Evolutionary conservation across 2,797 vertebrate species (phyloP), one percentile per base, ranked within the genome.

Genomic region (Mus minutoides): DNA sequence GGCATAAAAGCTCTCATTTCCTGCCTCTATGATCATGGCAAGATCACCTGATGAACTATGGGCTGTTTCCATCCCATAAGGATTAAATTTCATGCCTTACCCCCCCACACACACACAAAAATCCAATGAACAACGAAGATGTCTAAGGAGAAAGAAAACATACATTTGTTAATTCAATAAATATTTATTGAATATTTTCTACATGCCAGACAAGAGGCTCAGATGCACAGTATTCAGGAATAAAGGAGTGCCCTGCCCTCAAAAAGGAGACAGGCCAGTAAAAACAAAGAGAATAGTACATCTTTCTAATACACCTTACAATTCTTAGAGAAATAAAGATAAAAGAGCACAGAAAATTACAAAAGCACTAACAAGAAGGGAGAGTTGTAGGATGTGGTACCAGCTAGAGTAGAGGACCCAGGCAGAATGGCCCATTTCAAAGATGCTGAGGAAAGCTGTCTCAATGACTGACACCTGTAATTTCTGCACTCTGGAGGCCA

Each of bases 181-280:
- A 80, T 83, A 95, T 96, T 97, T 96, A 97, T 96, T 97, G 82
- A 96, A 88, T 95, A 94, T 95, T 94, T 95, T 95, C 91, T 90
- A 96, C 95, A 95, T 96, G 90, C 80, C 80, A 94, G 88, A 90
- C 54, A 94, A 87, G 46, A 49, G 64, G 88, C 90, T 92, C 73
- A 8, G 73, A 67, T 92, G 80, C 43, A 92, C 43, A 83, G 24
- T 77, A 90, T 62, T 90, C 58, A 12, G 58, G 90, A 76, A 80
- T 94, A 43, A 87, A 80, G 26, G 52, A 87, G 17, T 82, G 46
- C 90, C 85, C 80, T 92, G 86, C 69, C 62, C 82, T 93, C 56
- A 60, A 88, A 83, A 19, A 87, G 80, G 77, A 84, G 64, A 78
- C 58, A 82, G 56, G 76, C 77, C 90, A 92, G 37, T 67, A 92